Conservation (phyloP, 2,888 invertebrate species). For the Heliconius aoede region DNA sequence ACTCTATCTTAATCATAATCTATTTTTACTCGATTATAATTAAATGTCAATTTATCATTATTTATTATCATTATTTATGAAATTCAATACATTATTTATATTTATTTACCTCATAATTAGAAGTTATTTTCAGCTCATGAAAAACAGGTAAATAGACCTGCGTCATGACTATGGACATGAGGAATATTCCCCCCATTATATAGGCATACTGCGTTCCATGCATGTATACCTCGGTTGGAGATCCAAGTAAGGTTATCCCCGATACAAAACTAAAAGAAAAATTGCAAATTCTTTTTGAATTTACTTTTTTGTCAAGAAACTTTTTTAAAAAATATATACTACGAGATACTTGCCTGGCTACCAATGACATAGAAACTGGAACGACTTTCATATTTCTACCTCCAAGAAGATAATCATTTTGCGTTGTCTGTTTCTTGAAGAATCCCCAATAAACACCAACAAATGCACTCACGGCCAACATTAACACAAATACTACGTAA, state of each 20-base stretch:
- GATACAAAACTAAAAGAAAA: slow-evolving; percentile 85
- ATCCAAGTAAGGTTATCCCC: slow-evolving; percentile 90
- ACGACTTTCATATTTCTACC: slow-evolving; percentile 91
- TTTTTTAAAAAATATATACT: not conserved
- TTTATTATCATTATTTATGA: too few species aligned
- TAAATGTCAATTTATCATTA: not conserved
- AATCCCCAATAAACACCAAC: slow-evolving; percentile 94
- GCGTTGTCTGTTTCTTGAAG: slow-evolving; percentile 84
- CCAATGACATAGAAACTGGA: slow-evolving; percentile 92
- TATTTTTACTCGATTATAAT: not conserved
- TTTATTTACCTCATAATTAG: slow-evolving; percentile 88
- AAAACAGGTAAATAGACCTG: slow-evolving; percentile 89
- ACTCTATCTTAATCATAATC: not conserved
- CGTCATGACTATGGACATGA: slow-evolving; percentile 87
- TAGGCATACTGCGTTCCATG: slow-evolving; percentile 91
- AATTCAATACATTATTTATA: not conserved
- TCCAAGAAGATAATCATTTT: slow-evolving; percentile 91
- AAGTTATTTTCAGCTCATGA: slow-evolving; percentile 88
- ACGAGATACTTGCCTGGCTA: slow-evolving; percentile 86
- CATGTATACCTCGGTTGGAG: slow-evolving; percentile 91
- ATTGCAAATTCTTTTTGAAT: not conserved
- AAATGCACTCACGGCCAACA: slow-evolving; percentile 89
- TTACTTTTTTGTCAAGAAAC: not conserved
- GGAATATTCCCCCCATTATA: slow-evolving; percentile 84
- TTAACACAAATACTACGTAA: slow-evolving; percentile 89